Conservation (phyloP, 2,888 invertebrate genomes). For the Crocallis elinguaria region DNA sequence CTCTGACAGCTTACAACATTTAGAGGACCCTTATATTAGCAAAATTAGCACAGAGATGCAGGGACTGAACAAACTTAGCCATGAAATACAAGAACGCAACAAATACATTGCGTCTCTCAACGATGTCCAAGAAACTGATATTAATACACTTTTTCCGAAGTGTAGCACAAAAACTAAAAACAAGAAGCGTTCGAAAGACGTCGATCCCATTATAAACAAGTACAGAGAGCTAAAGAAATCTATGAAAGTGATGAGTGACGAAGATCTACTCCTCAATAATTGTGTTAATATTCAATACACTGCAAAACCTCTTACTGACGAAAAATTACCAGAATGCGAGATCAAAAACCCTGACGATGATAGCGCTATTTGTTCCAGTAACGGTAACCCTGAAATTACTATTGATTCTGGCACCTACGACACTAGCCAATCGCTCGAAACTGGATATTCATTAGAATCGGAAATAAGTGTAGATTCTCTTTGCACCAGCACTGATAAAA, state of each 20-base stretch:
- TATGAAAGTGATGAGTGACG: conserved; percentile 76
- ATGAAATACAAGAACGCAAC: conserved; percentile 84
- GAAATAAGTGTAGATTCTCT: conserved; percentile 86
- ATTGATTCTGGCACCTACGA: conserved; percentile 79
- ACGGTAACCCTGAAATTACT: conserved; percentile 81
- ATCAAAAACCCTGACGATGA: conserved; percentile 79
- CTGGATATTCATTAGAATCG: conserved; percentile 80
- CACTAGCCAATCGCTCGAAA: conserved; percentile 80
- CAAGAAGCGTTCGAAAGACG: conserved; percentile 79
- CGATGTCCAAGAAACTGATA: conserved; percentile 77
- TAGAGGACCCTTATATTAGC: conserved; percentile 86
- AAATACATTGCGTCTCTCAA: conserved; percentile 84
- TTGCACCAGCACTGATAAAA: conserved; percentile 82
- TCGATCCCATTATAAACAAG: conserved; percentile 79
- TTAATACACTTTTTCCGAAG: conserved; percentile 77
- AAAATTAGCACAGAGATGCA: conserved; percentile 85
- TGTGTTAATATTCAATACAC: conserved; percentile 77
- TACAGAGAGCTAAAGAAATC: conserved; percentile 77
- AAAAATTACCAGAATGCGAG: conserved; percentile 69
- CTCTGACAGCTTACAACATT: conserved; percentile 80
- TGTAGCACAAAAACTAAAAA: conserved; percentile 80
- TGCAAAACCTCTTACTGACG: conserved; percentile 62
- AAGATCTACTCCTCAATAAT: conserved; percentile 75
- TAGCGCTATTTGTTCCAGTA: conserved; percentile 76
- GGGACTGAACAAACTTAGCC: conserved; percentile 83